Evolutionary conservation across 2,113 vertebrate genomes (phyloP).

Genomic region (Gnathonemus longibarbis): DNA sequence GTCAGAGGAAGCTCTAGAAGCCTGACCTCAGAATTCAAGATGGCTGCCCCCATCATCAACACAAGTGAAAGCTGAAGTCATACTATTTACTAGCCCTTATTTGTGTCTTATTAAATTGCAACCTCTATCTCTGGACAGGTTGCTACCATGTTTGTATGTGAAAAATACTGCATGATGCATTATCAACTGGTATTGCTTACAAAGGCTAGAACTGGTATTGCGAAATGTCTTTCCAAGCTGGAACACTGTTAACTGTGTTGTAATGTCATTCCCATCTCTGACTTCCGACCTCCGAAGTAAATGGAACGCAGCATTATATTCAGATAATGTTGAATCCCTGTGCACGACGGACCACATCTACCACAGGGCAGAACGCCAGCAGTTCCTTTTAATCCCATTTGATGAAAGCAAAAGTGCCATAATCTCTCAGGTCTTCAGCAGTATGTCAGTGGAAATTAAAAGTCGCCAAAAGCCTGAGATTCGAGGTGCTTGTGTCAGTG

Average conservation of each 20-base stretch:
- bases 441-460: conserved; percentile 23
- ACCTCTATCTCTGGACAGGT: not conserved
- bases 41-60: not conserved
- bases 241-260: not conserved
- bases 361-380: conserved; percentile 3
- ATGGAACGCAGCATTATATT: not conserved
- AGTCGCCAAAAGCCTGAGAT: not conserved
- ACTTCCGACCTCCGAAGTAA: not conserved
- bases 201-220: not conserved
- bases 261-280: not conserved
- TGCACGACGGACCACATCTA: not conserved
- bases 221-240: not conserved
- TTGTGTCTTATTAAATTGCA: not conserved
- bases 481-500: not conserved
- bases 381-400: conserved; percentile 24
- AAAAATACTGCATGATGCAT: not conserved
- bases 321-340: not conserved
- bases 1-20: not conserved
- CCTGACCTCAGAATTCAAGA: not conserved
- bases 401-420: conserved; percentile 20
- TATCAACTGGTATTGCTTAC: not conserved
- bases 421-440: conserved; percentile 28
- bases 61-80: not conserved
- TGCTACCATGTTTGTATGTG: not conserved
- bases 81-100: not conserved